Conservation (phyloP, 2,113 vertebrate species). For the Protobothrops flavoviridis region DNA sequence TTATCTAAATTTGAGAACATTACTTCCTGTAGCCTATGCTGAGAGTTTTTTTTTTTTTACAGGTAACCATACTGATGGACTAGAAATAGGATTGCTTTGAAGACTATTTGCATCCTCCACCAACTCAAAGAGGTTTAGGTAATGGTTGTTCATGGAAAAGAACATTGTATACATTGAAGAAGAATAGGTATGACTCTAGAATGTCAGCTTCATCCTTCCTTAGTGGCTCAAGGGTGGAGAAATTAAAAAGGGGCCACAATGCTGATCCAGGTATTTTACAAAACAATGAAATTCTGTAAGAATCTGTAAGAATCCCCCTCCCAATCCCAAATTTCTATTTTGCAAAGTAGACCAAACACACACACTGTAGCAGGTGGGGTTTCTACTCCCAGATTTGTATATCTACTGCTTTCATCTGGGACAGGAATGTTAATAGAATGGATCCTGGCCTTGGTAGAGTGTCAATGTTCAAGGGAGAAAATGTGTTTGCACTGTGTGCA, state of each 20-base stretch:
- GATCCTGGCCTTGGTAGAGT: conserved; percentile 16
- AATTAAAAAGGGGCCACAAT: background rate
- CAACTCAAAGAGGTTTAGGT: background rate
- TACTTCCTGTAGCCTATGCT: background rate
- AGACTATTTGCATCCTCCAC: background rate
- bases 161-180: background rate
- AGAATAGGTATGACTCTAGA: background rate
- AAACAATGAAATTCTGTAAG: background rate
- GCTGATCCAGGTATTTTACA: conserved; percentile 2
- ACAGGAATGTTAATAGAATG: conserved; percentile 33
- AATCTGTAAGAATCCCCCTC: background rate
- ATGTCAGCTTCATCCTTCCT: background rate
- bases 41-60: background rate
- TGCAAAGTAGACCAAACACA: background rate
- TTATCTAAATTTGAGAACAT: background rate
- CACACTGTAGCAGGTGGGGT: conserved; percentile 14
- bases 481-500: background rate
- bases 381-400: conserved; percentile 2
- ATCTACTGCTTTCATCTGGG: conserved; percentile 9
- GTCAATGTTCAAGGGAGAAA: conserved; percentile 2
- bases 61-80: background rate
- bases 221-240: background rate
- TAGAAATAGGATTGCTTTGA: background rate
- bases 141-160: background rate
- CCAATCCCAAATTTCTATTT: conserved; percentile 3